These are phyloP conservation scores for Sarcophaga peregrina DNA, from an alignment of 1,140 invertebrate genomes.

Conservation along the genomic window DNA sequence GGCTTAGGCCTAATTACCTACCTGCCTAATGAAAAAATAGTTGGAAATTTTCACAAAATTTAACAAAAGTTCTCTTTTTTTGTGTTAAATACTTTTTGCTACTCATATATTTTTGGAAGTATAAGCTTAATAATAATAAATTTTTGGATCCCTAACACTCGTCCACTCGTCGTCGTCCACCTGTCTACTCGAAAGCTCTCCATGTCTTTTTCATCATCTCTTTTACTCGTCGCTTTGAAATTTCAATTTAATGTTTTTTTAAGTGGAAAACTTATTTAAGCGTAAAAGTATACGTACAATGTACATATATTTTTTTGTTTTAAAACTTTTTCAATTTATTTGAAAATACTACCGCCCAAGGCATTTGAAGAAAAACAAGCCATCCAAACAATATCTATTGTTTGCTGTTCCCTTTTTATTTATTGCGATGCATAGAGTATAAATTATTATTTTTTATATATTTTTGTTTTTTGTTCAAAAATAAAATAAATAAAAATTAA, in stretches of 20 bases:
- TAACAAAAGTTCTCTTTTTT: too few species aligned
- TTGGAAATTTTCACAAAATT: too few species aligned
- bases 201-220: neutral
- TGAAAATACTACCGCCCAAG: neutral
- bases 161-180: too few species aligned
- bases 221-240: neutral
- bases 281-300: neutral
- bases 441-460: neutral
- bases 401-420: neutral
- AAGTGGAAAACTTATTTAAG: constrained; percentile 16
- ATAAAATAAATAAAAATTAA: constrained; percentile 29
- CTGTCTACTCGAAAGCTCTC: too few species aligned
- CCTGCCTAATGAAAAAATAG: too few species aligned
- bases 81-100: too few species aligned
- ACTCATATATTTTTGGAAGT: too few species aligned
- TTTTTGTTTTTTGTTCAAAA: neutral
- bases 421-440: neutral
- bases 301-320: neutral
- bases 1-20: too few species aligned
- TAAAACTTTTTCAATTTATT: constrained; percentile 18
- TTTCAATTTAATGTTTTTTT: neutral
- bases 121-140: too few species aligned
- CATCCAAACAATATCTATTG: neutral
- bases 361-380: neutral
- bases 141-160: too few species aligned